Conservation (phyloP, 2,797 vertebrate species). For the Centroberyx gerrardi region DNA sequence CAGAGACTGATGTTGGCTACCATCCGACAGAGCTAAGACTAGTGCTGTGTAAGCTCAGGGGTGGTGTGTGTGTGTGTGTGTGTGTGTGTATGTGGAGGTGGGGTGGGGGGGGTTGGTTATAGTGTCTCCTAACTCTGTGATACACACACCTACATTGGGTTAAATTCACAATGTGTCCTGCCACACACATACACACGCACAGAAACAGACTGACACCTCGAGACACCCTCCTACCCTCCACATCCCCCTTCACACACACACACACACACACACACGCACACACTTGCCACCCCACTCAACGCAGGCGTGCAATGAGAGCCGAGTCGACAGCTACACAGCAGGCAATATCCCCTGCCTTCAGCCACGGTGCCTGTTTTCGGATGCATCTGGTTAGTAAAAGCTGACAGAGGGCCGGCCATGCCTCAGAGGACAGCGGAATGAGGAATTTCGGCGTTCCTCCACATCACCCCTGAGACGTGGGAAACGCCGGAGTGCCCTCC, state of each 20-base stretch:
- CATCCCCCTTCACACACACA: background rate
- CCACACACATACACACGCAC: conserved; percentile 58
- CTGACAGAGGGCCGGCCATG: conserved; percentile 87
- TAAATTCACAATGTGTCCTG: conserved; percentile 69
- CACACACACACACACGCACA: conserved; percentile 48
- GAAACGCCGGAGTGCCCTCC: conserved; percentile 56
- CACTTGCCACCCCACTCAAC: conserved; percentile 73
- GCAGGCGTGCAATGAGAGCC: conserved; percentile 79
- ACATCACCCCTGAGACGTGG: conserved; percentile 80
- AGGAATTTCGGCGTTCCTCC: conserved; percentile 84
- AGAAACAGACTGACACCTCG: conserved; percentile 59
- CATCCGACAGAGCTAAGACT: conserved; percentile 43
- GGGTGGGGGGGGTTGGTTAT: background rate
- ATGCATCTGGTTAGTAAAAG: conserved; percentile 87
- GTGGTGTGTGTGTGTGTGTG: conserved; percentile 29
- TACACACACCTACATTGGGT: conserved; percentile 21
- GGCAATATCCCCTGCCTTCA: conserved; percentile 87
- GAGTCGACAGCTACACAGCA: conserved; percentile 87
- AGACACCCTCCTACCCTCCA: conserved; percentile 60
- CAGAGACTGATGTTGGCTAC: conserved; percentile 71
- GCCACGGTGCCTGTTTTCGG: conserved; percentile 73
- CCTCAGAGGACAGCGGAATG: conserved; percentile 88
- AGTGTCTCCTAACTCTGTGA: conserved; percentile 24
- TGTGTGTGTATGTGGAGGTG: conserved; percentile 12
- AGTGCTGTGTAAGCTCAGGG: conserved; percentile 22